These are phyloP conservation scores for Hippopotamus amphibius DNA, from an alignment of 2,113 vertebrate species.

Conservation along the genomic window DNA sequence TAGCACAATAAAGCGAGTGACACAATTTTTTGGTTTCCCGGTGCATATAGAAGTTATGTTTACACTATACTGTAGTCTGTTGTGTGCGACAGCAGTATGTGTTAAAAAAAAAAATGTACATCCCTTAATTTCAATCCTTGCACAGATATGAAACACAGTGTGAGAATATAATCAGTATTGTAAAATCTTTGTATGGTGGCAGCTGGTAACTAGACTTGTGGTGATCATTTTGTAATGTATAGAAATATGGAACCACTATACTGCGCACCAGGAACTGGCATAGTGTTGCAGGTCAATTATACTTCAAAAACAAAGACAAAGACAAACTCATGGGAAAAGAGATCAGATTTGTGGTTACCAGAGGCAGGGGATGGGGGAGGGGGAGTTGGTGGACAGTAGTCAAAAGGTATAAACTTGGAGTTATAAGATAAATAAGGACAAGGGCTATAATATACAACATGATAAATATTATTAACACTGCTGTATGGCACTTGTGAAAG, in stretches of 20 bases:
- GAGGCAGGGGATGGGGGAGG: accelerated
- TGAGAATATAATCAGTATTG: not conserved
- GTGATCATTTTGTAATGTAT: not conserved
- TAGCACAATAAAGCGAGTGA: not conserved
- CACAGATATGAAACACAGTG: not conserved
- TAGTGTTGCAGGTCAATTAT: not conserved
- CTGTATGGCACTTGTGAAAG: not conserved
- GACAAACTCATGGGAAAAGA: not conserved
- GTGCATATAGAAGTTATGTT: not conserved
- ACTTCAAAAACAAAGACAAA: not conserved
- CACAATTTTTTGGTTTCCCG: not conserved
- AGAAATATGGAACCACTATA: not conserved
- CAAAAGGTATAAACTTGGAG: not conserved
- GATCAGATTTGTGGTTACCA: not conserved
- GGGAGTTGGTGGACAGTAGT: not conserved
- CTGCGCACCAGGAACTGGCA: not conserved
- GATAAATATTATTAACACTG: not conserved
- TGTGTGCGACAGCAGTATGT: not conserved
- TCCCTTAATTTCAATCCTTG: not conserved
- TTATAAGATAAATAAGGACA: not conserved
- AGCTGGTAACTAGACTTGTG: not conserved
- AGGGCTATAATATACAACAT: not conserved
- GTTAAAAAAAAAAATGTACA: not conserved
- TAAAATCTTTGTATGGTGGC: not conserved
- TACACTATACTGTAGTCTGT: not conserved